Conservation (phyloP, 2,797 vertebrate species). For the Thalassophryne amazonica region DNA sequence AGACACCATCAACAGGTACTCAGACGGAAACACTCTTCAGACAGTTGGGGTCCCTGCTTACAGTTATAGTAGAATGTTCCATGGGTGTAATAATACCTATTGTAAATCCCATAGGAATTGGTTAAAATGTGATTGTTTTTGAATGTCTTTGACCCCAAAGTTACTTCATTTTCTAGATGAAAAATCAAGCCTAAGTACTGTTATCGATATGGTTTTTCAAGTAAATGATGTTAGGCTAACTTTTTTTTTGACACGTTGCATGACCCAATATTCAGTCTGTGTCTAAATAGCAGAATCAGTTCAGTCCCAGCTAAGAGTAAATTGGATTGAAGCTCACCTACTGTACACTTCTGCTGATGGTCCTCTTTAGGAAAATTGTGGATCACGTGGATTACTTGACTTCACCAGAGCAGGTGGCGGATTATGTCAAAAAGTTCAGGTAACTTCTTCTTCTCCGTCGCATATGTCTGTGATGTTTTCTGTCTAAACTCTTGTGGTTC, state of each 20-base stretch:
- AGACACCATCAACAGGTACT: constrained; percentile 92
- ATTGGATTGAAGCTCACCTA: not conserved
- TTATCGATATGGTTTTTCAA: no score
- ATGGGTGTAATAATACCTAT: no score
- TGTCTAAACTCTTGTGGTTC: constrained; percentile 1
- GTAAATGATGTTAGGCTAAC: no score
- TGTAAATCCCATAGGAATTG: no score
- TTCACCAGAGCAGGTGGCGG: constrained; percentile 95
- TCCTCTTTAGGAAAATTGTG: constrained; percentile 93
- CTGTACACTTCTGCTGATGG: no score
- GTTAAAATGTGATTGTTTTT: no score
- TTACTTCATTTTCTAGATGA: no score
- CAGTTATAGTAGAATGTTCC: no score
- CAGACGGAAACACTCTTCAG: not conserved
- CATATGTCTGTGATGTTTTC: not conserved
- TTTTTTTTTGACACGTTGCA: not conserved
- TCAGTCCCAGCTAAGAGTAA: not conserved
- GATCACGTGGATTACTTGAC: constrained; percentile 98
- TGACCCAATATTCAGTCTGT: not conserved
- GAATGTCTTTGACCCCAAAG: no score
- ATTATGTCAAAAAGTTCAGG: constrained; percentile 98
- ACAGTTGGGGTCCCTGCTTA: no score
- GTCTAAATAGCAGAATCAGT: not conserved
- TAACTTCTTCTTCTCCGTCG: constrained; percentile 46
- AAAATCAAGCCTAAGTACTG: no score